These are phyloP conservation scores for Spicauda simplicius DNA, from an alignment of 2,888 invertebrate genomes.

Conservation along the genomic window DNA sequence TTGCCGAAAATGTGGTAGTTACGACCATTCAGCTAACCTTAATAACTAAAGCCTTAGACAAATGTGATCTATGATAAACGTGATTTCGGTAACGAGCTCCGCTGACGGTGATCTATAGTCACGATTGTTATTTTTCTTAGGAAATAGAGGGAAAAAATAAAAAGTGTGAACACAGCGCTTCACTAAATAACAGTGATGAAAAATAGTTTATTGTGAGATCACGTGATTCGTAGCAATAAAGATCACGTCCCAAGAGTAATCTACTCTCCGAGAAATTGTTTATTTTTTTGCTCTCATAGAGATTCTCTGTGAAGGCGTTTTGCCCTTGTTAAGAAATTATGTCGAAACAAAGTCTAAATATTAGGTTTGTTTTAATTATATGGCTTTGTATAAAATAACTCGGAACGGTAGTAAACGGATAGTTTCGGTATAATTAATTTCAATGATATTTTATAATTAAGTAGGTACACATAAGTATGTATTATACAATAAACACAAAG, in stretches of 20 bases:
- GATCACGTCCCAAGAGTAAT: constrained; percentile 52
- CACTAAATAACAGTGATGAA: constrained; percentile 77
- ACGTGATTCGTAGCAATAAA: constrained; percentile 81
- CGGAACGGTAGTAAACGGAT: not conserved
- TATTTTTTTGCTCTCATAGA: constrained; percentile 58
- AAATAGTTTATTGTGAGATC: constrained; percentile 80
- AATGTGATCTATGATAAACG: constrained; percentile 83
- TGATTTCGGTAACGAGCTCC: constrained; percentile 81
- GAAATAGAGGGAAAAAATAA: constrained; percentile 65
- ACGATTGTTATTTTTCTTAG: constrained; percentile 73
- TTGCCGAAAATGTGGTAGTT: constrained; percentile 42
- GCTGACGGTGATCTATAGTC: constrained; percentile 71
- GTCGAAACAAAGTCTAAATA: constrained; percentile 17
- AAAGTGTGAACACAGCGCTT: constrained; percentile 68
- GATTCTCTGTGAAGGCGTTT: constrained; percentile 60
- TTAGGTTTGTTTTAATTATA: not conserved
- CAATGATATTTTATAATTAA: too few relatives aligned
- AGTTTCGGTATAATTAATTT: too few relatives aligned
- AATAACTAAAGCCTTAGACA: constrained; percentile 76
- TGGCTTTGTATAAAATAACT: too few relatives aligned
- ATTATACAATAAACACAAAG: too few relatives aligned
- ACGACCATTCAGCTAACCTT: constrained; percentile 44
- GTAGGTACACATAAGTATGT: too few relatives aligned
- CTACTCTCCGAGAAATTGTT: constrained; percentile 71
- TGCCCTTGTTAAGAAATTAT: constrained; percentile 28